Percentiles rank a stretch among this genome's conserved stretches.
Evolutionary conservation across 2,113 vertebrate species (phyloP).

Genomic region (Phalacrocorax pelagicus): DNA sequence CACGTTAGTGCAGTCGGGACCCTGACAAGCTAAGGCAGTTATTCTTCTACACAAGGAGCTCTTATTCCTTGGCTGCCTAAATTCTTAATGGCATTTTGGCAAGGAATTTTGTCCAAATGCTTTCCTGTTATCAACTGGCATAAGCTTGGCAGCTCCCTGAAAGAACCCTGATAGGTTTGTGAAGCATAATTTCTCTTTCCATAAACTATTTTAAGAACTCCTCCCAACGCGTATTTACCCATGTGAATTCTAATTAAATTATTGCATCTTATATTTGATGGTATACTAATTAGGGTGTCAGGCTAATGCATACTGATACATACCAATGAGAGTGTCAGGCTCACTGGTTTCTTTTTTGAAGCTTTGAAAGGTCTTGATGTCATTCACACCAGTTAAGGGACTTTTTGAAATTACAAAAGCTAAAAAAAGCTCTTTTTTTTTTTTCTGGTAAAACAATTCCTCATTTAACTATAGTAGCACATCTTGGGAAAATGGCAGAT

Average conservation of each 20-base stretch:
- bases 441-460: background rate
- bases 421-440: background rate
- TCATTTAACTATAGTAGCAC: background rate
- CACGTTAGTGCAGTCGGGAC: background rate
- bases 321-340: background rate
- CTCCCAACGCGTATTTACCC: background rate
- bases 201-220: background rate
- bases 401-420: background rate
- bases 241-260: constrained; percentile 31
- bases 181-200: background rate
- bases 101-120: background rate
- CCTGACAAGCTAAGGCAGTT: background rate
- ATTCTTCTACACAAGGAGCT: background rate
- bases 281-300: background rate
- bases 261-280: background rate
- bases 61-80: background rate
- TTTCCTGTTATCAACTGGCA: background rate
- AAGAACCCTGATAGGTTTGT: background rate
- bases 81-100: background rate
- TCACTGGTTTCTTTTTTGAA: background rate
- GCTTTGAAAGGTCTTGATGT: background rate
- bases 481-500: background rate
- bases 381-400: background rate
- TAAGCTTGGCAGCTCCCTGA: background rate
- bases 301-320: background rate